Conservation (phyloP, 2,113 vertebrate genomes). For the Anarhynchus alexandrinus region DNA sequence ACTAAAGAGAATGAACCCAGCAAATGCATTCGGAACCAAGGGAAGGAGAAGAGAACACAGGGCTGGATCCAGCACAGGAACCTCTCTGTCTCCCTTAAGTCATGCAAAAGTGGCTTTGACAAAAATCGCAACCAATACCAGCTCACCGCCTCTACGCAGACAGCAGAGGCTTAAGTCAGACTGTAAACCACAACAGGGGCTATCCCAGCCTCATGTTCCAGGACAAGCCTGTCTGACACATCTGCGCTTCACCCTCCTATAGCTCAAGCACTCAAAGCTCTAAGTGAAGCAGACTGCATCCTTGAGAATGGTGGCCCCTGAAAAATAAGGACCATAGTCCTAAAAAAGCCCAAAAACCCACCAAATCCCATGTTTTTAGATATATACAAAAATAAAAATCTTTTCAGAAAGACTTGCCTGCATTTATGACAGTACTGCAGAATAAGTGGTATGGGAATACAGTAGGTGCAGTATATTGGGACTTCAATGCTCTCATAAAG, state of each 20-base stretch:
- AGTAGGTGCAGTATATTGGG: not conserved
- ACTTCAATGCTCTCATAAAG: not conserved
- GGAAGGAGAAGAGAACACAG: not conserved
- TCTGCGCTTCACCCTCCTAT: not conserved
- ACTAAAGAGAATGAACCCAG: not conserved
- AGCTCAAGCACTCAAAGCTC: not conserved
- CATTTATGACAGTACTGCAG: not conserved
- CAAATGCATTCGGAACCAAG: not conserved
- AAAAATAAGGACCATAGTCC: not conserved
- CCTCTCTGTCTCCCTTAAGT: not conserved
- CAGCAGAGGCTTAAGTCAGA: not conserved
- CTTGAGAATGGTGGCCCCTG: not conserved
- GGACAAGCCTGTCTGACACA: not conserved
- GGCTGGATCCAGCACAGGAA: not conserved
- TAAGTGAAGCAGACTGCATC: not conserved
- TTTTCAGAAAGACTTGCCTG: not conserved
- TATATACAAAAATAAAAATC: not conserved
- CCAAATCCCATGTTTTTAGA: not conserved
- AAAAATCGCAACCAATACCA: not conserved
- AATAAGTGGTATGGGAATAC: not conserved
- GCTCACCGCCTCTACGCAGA: not conserved
- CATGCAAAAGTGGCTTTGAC: not conserved
- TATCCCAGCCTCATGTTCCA: not conserved
- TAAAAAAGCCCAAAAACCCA: no score
- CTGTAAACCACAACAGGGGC: not conserved